Percentiles rank a stretch among this genome's conserved stretches.
phyloP scores from a whole-genome alignment of 2,888 invertebrate species.

The Drosophila dives region DNA sequence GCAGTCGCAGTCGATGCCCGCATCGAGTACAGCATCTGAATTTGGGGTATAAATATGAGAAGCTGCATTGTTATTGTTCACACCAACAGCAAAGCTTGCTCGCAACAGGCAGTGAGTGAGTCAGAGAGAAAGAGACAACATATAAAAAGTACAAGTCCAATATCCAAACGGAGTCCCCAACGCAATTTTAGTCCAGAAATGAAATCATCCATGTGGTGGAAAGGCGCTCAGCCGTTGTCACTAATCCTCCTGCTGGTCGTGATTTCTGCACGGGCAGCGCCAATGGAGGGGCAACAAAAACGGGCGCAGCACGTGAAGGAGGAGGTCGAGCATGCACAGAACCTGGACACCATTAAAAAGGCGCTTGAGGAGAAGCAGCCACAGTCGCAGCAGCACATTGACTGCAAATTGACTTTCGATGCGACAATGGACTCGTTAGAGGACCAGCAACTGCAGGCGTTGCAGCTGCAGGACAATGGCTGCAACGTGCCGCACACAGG shows the following conservation, averaged over 20 bases:
- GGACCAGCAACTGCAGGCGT: constrained; percentile 23
- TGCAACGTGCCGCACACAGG: constrained; percentile 42
- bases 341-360: constrained; percentile 24
- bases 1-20: not conserved
- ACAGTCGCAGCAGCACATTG: constrained; percentile 46
- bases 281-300: constrained; percentile 10
- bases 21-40: constrained; percentile 4
- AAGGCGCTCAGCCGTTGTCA: constrained; percentile 46
- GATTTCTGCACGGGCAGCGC: constrained; percentile 52
- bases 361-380: constrained; percentile 16
- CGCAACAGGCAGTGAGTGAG: not conserved
- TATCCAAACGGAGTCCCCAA: constrained; percentile 26
- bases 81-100: constrained; percentile 20
- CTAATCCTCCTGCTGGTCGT: constrained; percentile 60
- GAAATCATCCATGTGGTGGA: constrained; percentile 55
- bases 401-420: constrained; percentile 77
- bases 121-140: not conserved
- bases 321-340: not conserved
- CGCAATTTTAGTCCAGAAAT: constrained; percentile 57
- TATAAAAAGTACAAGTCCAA: constrained; percentile 12
- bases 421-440: constrained; percentile 79
- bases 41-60: constrained; percentile 66
- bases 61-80: constrained; percentile 42
- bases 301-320: not conserved
- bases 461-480: constrained; percentile 41